Evolutionary conservation across 2,797 vertebrate genomes (phyloP).

Genomic region (Neomorphus geoffroyi): DNA sequence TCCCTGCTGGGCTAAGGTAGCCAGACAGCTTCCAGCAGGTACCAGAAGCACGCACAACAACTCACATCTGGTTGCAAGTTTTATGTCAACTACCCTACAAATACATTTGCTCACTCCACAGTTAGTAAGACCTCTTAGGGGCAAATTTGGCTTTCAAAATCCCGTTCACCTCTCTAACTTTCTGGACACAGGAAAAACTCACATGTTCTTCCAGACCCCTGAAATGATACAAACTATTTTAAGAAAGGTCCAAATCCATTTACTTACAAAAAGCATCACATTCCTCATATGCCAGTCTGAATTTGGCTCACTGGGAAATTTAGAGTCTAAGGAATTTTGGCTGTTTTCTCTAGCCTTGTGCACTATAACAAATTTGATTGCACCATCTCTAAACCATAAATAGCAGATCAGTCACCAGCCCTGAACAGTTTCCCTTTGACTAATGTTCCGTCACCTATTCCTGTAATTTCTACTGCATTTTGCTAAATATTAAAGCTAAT

Average conservation of each 20-base stretch:
- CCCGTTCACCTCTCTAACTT: not conserved
- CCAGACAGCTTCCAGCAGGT: not conserved
- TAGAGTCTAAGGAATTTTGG: not conserved
- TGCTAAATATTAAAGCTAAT: slow-evolving; percentile 40
- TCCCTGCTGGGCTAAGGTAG: not conserved
- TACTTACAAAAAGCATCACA: not conserved
- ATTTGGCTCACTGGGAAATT: not conserved
- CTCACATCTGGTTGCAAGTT: not conserved
- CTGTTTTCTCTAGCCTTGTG: not conserved
- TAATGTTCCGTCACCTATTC: not conserved
- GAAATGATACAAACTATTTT: not conserved
- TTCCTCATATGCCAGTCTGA: not conserved
- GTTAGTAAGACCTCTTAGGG: not conserved
- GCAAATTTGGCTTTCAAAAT: not conserved
- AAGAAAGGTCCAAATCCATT: not conserved
- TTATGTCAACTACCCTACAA: not conserved
- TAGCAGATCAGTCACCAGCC: not conserved
- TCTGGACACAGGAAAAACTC: not conserved
- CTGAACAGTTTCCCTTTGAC: not conserved
- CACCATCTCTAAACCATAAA: not conserved
- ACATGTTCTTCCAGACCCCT: not conserved
- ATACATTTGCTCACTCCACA: not conserved
- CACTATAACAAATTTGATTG: not conserved
- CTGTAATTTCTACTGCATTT: slow-evolving; percentile 2
- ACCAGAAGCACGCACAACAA: not conserved